These are phyloP conservation scores for Callocephalon fimbriatum DNA, from an alignment of 2,113 vertebrate species.

Conservation along the genomic window DNA sequence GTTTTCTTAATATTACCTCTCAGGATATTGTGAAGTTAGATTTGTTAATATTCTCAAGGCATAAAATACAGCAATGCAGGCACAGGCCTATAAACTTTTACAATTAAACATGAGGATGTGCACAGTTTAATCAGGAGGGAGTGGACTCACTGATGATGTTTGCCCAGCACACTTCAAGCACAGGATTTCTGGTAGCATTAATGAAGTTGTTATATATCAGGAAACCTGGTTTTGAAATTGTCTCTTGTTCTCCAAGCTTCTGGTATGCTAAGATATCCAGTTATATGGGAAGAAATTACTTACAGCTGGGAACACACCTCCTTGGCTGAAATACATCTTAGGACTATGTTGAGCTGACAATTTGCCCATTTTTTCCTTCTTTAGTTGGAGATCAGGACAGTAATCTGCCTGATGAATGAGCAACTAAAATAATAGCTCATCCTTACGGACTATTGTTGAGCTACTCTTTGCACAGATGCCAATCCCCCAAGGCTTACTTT, in stretches of 20 bases:
- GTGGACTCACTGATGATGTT: fast-evolving
- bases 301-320: not conserved
- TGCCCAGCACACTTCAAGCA: not conserved
- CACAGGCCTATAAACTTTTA: not conserved
- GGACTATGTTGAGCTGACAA: not conserved
- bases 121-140: not conserved
- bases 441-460: not conserved
- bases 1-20: slow-evolving; percentile 29
- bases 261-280: not conserved
- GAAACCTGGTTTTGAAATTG: not conserved
- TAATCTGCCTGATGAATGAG: not conserved
- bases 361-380: not conserved
- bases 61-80: not conserved
- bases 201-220: not conserved
- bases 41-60: not conserved
- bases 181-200: not conserved
- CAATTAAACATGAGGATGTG: not conserved
- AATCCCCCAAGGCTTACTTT: not conserved
- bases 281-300: not conserved
- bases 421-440: not conserved
- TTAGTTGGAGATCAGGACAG: not conserved
- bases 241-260: not conserved
- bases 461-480: not conserved
- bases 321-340: not conserved
- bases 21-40: not conserved